Evolutionary conservation across 2,888 invertebrate species (phyloP), one percentile per base, ranked within the genome.

Genomic region (Oscheius sp.): DNA sequence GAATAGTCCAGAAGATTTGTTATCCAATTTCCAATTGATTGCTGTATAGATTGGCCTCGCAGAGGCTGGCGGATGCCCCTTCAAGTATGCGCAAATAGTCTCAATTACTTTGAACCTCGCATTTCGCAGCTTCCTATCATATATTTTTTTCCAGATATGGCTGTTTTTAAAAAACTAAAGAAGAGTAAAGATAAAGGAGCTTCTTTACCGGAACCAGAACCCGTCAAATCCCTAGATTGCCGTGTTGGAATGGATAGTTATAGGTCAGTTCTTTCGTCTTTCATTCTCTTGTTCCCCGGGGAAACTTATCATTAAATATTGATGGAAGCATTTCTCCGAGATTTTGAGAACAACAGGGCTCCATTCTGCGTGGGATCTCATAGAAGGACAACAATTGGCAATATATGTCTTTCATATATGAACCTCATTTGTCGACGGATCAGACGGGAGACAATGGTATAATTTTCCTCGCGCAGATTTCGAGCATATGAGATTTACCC

Each of bases 91-190:
- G 59, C 59, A 59, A 59, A 59, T 59, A 59, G 44, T 41, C 59
- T 59, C 59, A 44, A 44, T 59, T 59, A 41, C 59, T 59, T 44
- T 59, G 59, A 59, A 59, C 59, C 44, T 28, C 44, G 59, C 44
- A 36, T 33, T 64, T 50, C 64, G 51, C 50, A n/a, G 22, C 28
- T 30, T 47, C 32, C 32, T 26, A 41, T 24, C 41, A 20, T 14
- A 12, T 38, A 44, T 51, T 38, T n/a, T 33, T 57, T 45, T 61
- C 50, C 50, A 44, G 45, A 45, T 22, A 83, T 83, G 83, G 80
- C 83, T 62, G 78, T 84, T 38, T 82, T 84, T 78, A 84, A 84
- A 69, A 84, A 84, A 70, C 68, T 80, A 36, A 81, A 80, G 61
- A 78, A 77, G 68, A 71, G 68, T 36, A 82, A 82, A 71, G 77